A percentile compares a stretch with the other conserved stretches of the same genome.
Evolutionary conservation across 2,888 invertebrate species (phyloP).

Genomic region (Sarcophaga subvicina): DNA sequence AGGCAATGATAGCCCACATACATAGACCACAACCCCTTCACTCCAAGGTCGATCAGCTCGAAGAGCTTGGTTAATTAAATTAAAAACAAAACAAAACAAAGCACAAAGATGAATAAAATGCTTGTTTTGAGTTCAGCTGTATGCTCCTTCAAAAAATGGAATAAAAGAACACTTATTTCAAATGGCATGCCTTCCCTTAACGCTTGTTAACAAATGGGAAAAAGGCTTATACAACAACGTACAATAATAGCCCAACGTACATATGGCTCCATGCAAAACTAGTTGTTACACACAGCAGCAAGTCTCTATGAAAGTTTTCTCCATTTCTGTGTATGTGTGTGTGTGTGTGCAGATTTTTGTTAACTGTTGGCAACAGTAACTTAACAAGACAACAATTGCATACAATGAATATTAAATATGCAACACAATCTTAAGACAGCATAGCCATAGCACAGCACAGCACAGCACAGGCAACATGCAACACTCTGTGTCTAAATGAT

Average conservation of each 20-base stretch:
- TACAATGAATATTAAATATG: constrained; percentile 34
- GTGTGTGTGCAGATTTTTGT: background rate
- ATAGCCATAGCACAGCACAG: background rate
- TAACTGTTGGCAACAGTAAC: constrained; percentile 17
- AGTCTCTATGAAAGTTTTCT: background rate
- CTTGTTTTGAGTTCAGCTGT: too few relatives aligned
- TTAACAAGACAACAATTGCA: constrained; percentile 31
- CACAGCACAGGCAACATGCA: background rate
- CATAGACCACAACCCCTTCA: too few relatives aligned
- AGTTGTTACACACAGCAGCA: constrained; percentile 2
- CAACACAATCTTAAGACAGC: constrained; percentile 1
- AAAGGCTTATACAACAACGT: background rate
- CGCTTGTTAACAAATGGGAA: too few relatives aligned
- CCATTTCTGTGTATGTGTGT: background rate
- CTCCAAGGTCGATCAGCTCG: too few relatives aligned
- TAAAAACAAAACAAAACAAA: too few relatives aligned
- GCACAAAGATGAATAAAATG: too few relatives aligned
- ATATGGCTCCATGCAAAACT: constrained; percentile 38
- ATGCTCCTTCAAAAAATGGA: too few relatives aligned
- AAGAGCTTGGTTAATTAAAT: too few relatives aligned
- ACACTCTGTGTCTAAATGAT: background rate
- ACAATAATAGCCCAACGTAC: background rate
- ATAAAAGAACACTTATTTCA: too few relatives aligned
- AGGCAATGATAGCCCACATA: too few relatives aligned
- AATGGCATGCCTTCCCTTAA: background rate